Evolutionary conservation across 1,140 invertebrate genomes (phyloP).

Genomic region (Sinella curviseta): DNA sequence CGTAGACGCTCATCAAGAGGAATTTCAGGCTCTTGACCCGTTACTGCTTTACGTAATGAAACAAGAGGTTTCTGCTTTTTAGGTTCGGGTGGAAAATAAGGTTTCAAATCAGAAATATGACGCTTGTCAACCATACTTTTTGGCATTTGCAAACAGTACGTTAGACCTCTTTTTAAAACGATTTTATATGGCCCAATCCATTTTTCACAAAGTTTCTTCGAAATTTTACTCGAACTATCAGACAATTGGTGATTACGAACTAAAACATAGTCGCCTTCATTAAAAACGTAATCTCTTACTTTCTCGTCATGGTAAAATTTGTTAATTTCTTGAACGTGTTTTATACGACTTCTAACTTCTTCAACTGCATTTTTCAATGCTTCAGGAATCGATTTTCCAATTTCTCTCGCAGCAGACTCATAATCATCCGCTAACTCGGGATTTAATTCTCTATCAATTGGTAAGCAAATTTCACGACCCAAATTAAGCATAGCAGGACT

Average conservation of each 20-base stretch:
- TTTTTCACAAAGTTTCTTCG: neutral
- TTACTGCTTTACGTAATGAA: too few species aligned
- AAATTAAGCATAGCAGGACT: constrained; percentile 55
- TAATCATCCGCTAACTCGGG: neutral
- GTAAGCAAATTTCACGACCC: constrained; percentile 51
- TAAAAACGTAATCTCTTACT: neutral
- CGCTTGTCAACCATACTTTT: neutral
- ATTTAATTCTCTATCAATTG: too few species aligned
- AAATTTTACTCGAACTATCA: neutral
- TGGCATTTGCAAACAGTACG: neutral
- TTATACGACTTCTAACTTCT: neutral
- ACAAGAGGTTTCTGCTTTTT: neutral
- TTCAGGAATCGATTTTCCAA: neutral
- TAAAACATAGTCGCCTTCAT: neutral
- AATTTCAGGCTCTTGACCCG: too few species aligned
- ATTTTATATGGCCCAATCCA: too few species aligned
- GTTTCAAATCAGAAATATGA: neutral
- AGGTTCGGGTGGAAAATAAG: too few species aligned
- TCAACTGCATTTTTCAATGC: neutral
- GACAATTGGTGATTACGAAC: neutral
- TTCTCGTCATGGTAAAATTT: neutral
- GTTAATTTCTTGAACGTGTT: neutral
- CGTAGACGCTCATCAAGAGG: too few species aligned
- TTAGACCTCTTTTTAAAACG: too few species aligned
- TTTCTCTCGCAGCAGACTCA: neutral